phyloP scores from a whole-genome alignment of 2,888 invertebrate species.

The Cactoblastis cactorum region DNA sequence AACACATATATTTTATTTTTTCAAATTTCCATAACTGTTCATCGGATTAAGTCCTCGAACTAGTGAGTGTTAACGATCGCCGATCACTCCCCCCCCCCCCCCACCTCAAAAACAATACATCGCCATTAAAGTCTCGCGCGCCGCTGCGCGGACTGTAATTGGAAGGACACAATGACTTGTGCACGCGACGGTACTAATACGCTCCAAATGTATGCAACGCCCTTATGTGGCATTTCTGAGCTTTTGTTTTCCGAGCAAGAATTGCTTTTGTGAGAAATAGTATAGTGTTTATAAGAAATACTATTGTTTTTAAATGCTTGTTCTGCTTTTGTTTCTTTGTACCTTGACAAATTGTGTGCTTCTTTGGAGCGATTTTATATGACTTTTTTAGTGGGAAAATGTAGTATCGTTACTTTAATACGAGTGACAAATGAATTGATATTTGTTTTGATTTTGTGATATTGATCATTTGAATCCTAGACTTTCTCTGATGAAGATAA shows the following conservation, averaged over 20 bases:
- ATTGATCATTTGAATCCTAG: no score
- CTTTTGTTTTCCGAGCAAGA: no score
- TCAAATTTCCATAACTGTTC: conserved; percentile 14
- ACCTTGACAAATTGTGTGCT: not conserved
- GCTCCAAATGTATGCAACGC: conserved; percentile 3
- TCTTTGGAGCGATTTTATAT: not conserved
- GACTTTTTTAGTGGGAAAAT: not conserved
- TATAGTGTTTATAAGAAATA: not conserved
- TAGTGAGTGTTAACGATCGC: conserved; percentile 25
- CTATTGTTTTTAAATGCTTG: no score
- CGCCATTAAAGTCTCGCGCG: conserved; percentile 73
- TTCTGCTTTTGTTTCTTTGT: not conserved
- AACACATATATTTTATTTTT: not conserved
- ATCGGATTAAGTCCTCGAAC: conserved; percentile 19
- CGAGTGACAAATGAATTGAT: not conserved
- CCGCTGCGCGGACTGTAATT: conserved; percentile 61
- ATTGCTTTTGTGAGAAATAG: not conserved
- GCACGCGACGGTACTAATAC: conserved; percentile 33
- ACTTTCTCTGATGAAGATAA: no score
- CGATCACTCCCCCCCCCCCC: conserved; percentile 28
- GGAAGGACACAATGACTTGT: conserved; percentile 57
- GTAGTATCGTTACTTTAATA: not conserved
- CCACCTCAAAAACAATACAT: conserved; percentile 60
- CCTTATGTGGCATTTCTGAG: conserved; percentile 9
- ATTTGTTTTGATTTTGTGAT: not conserved